These are phyloP conservation scores for Acyrthosiphon pisum DNA, from an alignment of 1,140 invertebrate genomes.

Conservation along the genomic window DNA sequence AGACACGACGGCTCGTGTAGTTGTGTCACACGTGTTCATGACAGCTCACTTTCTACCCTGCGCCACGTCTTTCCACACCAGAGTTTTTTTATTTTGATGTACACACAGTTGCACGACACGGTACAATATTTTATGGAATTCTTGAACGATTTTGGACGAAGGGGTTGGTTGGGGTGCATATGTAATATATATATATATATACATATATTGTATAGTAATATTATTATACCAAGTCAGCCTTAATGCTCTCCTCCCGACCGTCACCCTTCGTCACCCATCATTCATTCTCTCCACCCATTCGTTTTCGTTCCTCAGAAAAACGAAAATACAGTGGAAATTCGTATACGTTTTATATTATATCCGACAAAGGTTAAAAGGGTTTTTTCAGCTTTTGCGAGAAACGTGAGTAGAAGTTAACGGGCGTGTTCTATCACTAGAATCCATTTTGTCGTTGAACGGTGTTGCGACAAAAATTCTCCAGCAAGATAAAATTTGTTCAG, in stretches of 20 bases:
- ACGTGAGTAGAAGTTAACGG: conserved; percentile 30
- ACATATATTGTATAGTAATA: conserved; percentile 32
- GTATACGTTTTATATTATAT: conserved; percentile 18
- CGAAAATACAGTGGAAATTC: conserved; percentile 22
- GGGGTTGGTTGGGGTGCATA: conserved; percentile 28
- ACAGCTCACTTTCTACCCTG: conserved; percentile 48
- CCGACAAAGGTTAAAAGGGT: conserved; percentile 38
- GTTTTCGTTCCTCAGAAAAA: background rate
- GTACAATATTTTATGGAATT: conserved; percentile 54
- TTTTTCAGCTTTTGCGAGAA: background rate
- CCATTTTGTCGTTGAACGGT: background rate
- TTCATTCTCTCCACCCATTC: background rate
- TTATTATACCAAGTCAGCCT: conserved; percentile 42
- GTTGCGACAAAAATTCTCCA: background rate
- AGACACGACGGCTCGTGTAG: conserved; percentile 50
- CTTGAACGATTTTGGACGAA: conserved; percentile 48
- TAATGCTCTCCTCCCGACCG: conserved; percentile 16
- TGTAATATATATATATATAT: background rate
- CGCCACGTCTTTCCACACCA: background rate
- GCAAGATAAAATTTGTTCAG: background rate
- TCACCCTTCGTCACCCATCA: background rate
- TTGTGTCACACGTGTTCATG: conserved; percentile 55
- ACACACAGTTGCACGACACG: conserved; percentile 44
- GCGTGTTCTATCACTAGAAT: conserved; percentile 29
- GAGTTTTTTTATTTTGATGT: conserved; percentile 32